A percentile compares a stretch with the other conserved stretches of the same genome.
phyloP scores from a whole-genome alignment of 2,797 vertebrate species.

The Sebastes goodei region DNA sequence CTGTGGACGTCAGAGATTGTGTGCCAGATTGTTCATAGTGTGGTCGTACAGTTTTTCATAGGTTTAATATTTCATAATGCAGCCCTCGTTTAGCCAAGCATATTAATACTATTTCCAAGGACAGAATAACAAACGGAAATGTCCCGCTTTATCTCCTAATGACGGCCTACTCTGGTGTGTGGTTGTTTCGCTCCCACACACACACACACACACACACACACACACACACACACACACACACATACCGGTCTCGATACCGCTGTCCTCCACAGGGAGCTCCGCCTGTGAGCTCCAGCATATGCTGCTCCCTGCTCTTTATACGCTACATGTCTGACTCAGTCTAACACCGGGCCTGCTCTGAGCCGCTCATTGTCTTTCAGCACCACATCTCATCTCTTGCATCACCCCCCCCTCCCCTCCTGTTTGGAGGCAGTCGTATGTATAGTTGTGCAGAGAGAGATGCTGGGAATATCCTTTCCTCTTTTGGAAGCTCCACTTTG shows the following conservation, averaged over 20 bases:
- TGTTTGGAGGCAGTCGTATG: not conserved
- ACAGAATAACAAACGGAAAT: not conserved
- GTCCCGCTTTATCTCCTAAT: not conserved
- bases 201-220: not conserved
- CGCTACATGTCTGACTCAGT: not conserved
- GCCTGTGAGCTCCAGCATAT: not conserved
- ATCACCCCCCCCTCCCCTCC: not conserved
- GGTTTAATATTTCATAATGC: not conserved
- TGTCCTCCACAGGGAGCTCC: not conserved
- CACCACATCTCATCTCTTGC: constrained; percentile 18
- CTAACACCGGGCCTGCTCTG: not conserved
- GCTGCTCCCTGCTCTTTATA: not conserved
- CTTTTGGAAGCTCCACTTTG: constrained; percentile 11
- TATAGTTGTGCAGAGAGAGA: constrained; percentile 10
- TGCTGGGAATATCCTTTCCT: constrained; percentile 27
- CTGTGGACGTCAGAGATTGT: not conserved
- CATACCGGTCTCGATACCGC: not conserved
- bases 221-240: not conserved
- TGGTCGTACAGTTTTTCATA: not conserved
- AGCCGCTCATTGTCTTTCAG: constrained; percentile 49
- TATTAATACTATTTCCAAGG: not conserved
- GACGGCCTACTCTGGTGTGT: not conserved
- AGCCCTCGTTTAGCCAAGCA: not conserved
- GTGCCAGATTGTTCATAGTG: not conserved
- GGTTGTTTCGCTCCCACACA: not conserved